Evolutionary conservation across 2,113 vertebrate genomes (phyloP), one percentile per base, ranked within the genome.

Genomic region (Herpetotheres cachinnans): DNA sequence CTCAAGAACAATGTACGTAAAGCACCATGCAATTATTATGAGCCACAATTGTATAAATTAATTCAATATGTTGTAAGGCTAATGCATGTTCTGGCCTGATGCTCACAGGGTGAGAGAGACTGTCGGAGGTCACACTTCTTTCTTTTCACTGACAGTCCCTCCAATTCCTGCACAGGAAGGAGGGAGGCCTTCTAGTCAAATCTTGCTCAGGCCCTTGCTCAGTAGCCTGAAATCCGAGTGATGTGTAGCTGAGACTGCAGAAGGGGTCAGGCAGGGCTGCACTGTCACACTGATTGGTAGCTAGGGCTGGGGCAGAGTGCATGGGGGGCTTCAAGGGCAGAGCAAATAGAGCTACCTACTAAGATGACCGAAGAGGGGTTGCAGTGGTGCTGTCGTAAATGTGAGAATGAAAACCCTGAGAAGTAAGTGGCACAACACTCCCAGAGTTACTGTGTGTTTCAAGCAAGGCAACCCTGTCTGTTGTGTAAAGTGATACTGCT

Each of bases 321-420:
- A 6, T 4, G 29, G 0, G 0, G 32, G 10, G 1, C 9, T 11
- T 26, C 38, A 44, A 16, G 14, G 26, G 18, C 67, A 73, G 30
- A 63, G 17, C 29, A 86, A 73, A 67, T 6, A 13, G 11, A 62
- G 50, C 52, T 40, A 40, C 56, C 46, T 34, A 6, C 46, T 67
- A 16, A 8, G 29, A 49, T 6, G 11, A 66, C 21, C 10, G n/a
- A 65, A 30, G 63, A 69, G 34, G 5, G 6, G 2, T 38, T 49
- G 54, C 46, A 83, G 34, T 13, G 30, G 3, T 78, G 46, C 34
- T 77, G 20, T 9, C 10, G 2, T 27, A 56, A 65, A 66, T 4
- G 8, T 3, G 11, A 32, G 32, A 58, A 58, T 25, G 27, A 79
- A 54, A 55, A 16, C 32, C 38, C 49, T 26, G 56, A 76, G 38